A percentile compares a stretch with the other conserved stretches of the same genome.
Evolutionary conservation across 2,888 invertebrate species (phyloP).

Genomic region (Disparrhopalites patrizii): DNA sequence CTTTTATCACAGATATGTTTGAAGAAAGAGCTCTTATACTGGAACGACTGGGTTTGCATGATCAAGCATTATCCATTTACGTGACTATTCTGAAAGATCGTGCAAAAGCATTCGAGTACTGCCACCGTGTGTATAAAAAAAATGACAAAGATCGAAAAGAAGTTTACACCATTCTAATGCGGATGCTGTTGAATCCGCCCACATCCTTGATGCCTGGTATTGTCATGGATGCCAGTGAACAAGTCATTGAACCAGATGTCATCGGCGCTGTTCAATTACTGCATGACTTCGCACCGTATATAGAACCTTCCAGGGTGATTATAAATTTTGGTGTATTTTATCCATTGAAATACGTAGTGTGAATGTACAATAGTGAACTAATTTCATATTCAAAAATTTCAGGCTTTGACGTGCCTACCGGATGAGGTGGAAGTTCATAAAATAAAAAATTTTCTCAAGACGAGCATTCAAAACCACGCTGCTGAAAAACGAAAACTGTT

Average conservation of each 20-base stretch:
- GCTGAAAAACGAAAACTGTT: slow-evolving; percentile 69
- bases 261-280: slow-evolving; percentile 74
- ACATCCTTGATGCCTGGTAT: slow-evolving; percentile 55
- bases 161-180: slow-evolving; percentile 58
- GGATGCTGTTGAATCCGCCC: slow-evolving; percentile 58
- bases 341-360: neutral
- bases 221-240: slow-evolving; percentile 51
- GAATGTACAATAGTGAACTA: neutral
- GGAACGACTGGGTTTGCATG: slow-evolving; percentile 84
- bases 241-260: slow-evolving; percentile 66
- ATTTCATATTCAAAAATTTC: slow-evolving; percentile 21
- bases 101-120: slow-evolving; percentile 77
- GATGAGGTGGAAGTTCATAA: slow-evolving; percentile 70
- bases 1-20: slow-evolving; percentile 59
- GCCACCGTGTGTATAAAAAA: slow-evolving; percentile 63
- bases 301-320: slow-evolving; percentile 72
- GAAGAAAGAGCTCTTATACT: slow-evolving; percentile 94
- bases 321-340: slow-evolving; percentile 3
- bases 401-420: slow-evolving; percentile 75
- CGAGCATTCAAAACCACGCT: slow-evolving; percentile 70
- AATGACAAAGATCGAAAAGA: slow-evolving; percentile 40
- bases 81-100: slow-evolving; percentile 80
- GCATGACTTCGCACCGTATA: slow-evolving; percentile 76
- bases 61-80: slow-evolving; percentile 88
- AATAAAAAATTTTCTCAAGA: slow-evolving; percentile 72